Evolutionary conservation across 2,888 invertebrate genomes (phyloP).

Genomic region (Drosophila formosana): DNA sequence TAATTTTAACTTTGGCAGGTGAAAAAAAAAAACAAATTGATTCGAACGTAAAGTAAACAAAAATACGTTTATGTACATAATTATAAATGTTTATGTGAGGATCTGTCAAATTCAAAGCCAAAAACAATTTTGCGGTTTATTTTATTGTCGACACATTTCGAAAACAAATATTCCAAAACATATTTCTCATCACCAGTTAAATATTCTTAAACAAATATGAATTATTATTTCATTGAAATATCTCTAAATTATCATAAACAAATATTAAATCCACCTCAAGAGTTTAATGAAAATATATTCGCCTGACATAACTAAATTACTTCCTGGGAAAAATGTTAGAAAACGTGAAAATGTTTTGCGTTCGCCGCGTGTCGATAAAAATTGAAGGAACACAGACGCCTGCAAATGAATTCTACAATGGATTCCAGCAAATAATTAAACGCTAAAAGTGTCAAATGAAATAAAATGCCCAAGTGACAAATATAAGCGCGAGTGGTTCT

Average conservation of each 20-base stretch:
- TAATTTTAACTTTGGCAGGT: conserved; percentile 1
- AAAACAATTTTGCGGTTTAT: background rate
- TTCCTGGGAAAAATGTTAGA: background rate
- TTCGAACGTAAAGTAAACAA: background rate
- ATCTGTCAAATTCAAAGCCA: background rate
- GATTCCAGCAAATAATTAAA: conserved; percentile 55
- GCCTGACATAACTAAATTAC: no score
- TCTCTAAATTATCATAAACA: no score
- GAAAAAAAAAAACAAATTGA: background rate
- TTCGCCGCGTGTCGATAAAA: background rate
- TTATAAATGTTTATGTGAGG: background rate
- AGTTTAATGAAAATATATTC: no score
- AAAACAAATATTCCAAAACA: no score
- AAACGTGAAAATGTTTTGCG: background rate
- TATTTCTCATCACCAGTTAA: no score
- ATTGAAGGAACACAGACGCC: background rate
- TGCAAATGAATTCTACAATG: conserved; percentile 22
- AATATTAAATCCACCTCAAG: no score
- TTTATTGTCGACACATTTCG: background rate
- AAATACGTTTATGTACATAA: background rate
- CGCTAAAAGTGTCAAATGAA: conserved; percentile 68
- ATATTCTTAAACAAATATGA: no score
- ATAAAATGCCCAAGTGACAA: conserved; percentile 74
- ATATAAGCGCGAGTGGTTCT: conserved; percentile 51
- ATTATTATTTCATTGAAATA: no score